Conservation (phyloP, 2,888 invertebrate species). For the Drosophila barbarae region DNA sequence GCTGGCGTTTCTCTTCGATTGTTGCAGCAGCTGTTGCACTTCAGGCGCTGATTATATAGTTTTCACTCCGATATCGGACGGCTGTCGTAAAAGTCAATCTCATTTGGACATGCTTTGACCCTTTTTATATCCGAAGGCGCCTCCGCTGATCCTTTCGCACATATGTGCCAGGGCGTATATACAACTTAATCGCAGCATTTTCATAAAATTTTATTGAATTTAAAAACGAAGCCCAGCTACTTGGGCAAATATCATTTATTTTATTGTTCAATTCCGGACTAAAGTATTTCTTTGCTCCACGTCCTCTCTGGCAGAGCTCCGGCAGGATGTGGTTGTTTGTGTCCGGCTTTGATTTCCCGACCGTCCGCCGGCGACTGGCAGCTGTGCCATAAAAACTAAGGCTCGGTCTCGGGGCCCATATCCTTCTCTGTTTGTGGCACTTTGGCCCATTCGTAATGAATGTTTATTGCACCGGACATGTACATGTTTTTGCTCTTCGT, state of each 20-base stretch:
- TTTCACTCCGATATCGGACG: conserved; percentile 41
- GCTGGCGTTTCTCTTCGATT: conserved; percentile 41
- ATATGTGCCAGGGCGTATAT: conserved; percentile 36
- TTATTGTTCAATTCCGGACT: conserved; percentile 72
- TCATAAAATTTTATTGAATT: conserved; percentile 76
- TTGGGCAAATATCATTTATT: conserved; percentile 74
- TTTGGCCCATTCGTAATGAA: conserved; percentile 69
- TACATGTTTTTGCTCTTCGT: conserved; percentile 64
- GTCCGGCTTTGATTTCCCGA: conserved; percentile 63
- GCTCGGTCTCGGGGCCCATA: conserved; percentile 34
- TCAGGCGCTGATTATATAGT: conserved; percentile 69
- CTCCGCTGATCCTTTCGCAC: conserved; percentile 29
- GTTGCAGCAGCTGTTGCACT: conserved; percentile 71
- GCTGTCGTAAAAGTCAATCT: conserved; percentile 71
- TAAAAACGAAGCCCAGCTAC: conserved; percentile 65
- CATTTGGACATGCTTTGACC: conserved; percentile 57
- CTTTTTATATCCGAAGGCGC: conserved; percentile 44
- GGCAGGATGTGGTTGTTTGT: conserved; percentile 33
- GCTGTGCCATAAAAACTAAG: conserved; percentile 70
- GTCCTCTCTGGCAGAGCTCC: conserved; percentile 45
- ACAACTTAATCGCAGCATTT: conserved; percentile 70
- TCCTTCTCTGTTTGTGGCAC: conserved; percentile 70
- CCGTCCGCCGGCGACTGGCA: conserved; percentile 67
- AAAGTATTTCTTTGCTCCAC: conserved; percentile 57
- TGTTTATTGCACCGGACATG: conserved; percentile 73